phyloP scores from a whole-genome alignment of 2,888 invertebrate species.

The Toxonevra muliebris region DNA sequence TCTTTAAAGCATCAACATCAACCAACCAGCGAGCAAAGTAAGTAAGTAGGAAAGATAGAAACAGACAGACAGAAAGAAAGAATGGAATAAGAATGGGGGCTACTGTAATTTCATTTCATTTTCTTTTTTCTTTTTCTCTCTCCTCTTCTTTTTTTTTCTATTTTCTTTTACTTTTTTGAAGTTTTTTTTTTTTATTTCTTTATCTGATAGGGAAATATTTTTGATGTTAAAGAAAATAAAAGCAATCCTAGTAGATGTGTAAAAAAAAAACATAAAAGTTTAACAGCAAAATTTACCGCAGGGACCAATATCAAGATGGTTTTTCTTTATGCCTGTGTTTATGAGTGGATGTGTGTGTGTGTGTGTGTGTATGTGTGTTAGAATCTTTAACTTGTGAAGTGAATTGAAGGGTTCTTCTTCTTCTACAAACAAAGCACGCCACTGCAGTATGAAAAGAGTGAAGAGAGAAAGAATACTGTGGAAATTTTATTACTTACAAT shows the following conservation, averaged over 20 bases:
- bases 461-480: no score
- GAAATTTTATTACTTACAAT: no score
- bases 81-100: constrained; percentile 10
- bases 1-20: neutral
- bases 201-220: no score
- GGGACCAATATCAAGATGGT: constrained; percentile 25
- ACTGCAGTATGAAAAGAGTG: no score
- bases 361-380: no score
- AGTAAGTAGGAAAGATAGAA: neutral
- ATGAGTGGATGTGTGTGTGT: no score
- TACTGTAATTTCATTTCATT: constrained; percentile 28
- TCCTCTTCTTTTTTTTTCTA: neutral
- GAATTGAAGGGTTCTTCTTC: no score
- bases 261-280: constrained; percentile 13
- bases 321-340: neutral
- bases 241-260: no score
- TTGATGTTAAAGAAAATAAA: no score
- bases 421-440: no score
- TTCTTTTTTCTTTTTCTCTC: constrained; percentile 7
- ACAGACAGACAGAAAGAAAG: neutral
- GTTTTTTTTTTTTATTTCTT: no score
- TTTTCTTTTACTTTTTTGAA: neutral
- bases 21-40: neutral
- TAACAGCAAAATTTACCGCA: constrained; percentile 29
- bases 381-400: no score